Evolutionary conservation across 2,888 invertebrate genomes (phyloP), one percentile per base, ranked within the genome.

Genomic region (Argynnis bischoffii): DNA sequence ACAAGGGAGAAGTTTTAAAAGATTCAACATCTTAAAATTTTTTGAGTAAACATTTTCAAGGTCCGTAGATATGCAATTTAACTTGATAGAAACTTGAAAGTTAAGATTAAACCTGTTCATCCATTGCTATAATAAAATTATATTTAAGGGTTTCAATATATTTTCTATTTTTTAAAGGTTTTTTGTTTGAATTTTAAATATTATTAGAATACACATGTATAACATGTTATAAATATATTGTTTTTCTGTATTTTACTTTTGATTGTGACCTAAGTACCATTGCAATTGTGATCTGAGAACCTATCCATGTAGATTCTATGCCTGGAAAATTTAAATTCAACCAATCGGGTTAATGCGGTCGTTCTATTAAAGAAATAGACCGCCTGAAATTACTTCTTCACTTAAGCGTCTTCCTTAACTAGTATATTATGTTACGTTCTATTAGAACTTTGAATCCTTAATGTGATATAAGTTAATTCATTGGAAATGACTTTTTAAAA

Each of bases 11-110:
- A 70, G 35, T 67, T 69, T 63, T 51, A 41, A 65, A 71, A 67
- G 54, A 67, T 65, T 64, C 67, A 63, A 51, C 67, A 55, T 61
- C 67, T 65, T 54, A 59, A 35, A 64, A 69, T 57, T 65, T 70
- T 66, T 67, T 55, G 31, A 59, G 63, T 63, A 63, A 70, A 65
- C 65, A 59, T 65, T 63, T 67, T 56, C 54, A 63, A 63, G 61
- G 16, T 66, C 59, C 41, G 60, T 63, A 65, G 64, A 69, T 67
- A 67, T 63, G 65, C 67, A 66, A 66, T 71, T 69, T 61, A 71
- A 70, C 64, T 71, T 71, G 55, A 69, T 69, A 55, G 69, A 55
- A 14, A 69, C 48, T 60, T n/a, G 46, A 64, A 60, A 57, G 59
- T 66, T 68, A 13, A 47, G 57, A 55, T 26, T 31, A 8, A 59